Conservation (phyloP, 2,797 vertebrate genomes). For the Melanotaenia boesemani region DNA sequence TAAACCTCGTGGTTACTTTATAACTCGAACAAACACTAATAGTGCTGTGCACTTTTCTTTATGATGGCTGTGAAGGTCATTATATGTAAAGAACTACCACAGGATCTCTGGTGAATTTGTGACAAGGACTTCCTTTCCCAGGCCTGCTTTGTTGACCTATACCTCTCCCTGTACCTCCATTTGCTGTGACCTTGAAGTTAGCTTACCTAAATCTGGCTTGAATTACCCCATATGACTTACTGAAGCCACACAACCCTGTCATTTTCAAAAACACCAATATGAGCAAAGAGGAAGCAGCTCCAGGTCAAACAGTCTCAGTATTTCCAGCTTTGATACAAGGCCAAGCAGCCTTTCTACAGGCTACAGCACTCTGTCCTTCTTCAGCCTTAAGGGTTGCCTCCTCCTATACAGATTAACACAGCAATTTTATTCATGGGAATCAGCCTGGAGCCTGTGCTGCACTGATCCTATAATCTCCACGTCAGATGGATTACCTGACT, state of each 20-base stretch:
- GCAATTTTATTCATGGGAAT: constrained; percentile 64
- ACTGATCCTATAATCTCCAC: constrained; percentile 73
- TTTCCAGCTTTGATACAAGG: constrained; percentile 26
- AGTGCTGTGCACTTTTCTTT: constrained; percentile 37
- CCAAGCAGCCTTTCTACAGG: constrained; percentile 37
- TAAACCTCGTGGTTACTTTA: constrained; percentile 51
- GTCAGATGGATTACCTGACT: constrained; percentile 73
- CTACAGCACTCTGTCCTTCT: constrained; percentile 48
- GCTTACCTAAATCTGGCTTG: constrained; percentile 67
- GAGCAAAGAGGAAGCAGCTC: constrained; percentile 14
- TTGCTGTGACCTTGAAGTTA: constrained; percentile 61
- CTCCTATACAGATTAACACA: constrained; percentile 52
- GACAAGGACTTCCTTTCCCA: constrained; percentile 63
- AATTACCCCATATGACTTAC: constrained; percentile 63
- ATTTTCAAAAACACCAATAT: constrained; percentile 22
- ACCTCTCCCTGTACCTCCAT: constrained; percentile 46
- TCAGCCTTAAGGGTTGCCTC: constrained; percentile 53
- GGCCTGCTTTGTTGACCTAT: constrained; percentile 48
- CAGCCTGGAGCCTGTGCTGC: constrained; percentile 57
- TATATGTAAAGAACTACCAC: constrained; percentile 33
- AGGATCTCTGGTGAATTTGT: constrained; percentile 39
- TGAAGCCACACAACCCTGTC: constrained; percentile 34
- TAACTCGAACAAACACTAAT: constrained; percentile 34
- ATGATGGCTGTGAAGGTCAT: constrained; percentile 35
- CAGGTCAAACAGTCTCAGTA: constrained; percentile 28